Evolutionary conservation across 2,113 vertebrate genomes (phyloP), one percentile per base, ranked within the genome.

Genomic region (Strigops habroptila): DNA sequence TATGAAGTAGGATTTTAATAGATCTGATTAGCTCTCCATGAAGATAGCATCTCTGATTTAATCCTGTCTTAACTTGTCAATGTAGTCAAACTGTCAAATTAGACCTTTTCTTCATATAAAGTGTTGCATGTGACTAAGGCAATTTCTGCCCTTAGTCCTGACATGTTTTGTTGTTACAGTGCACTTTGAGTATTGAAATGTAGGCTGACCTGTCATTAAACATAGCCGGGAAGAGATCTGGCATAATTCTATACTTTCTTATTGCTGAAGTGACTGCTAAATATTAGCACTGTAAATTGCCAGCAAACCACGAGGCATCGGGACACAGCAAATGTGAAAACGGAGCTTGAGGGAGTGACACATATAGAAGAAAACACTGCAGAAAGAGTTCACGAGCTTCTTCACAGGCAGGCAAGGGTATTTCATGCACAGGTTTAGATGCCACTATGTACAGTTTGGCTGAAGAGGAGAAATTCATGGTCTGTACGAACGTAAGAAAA

Each of bases 221-320:
- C 18, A 49, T 31, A 65, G 9, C 57, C 89, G 31, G 19, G 64
- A 95, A 80, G 43, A 88, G n/a, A 65, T 68, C 73, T 89, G 65
- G 14, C 39, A 82, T 60, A 68, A 93, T 85, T 80, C 71, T 49
- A 6, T 68, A 27, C 35, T 76, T 91, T 85, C 69, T 84, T 60
- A 48, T 22, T 79, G 55, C 49, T 62, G 69, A 75, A 86, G 27
- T 62, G 62, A 41, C 55, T 84, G 73, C 46, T 92, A 48, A 35
- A 17, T 74, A 73, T 76, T 84, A 85, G 21, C 63, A n/a, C 31
- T 80, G 14, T 12, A 76, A 90, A 41, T 49, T 14, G 8, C 37
- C 0, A 0, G 12, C 46, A 92, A 75, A 70, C 37, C 7, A 27
- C 1, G 3, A 70, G 19, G 17, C 27, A 15, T 3, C 0, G 3